A percentile compares a stretch with the other conserved stretches of the same genome.
Conservation (phyloP, 2,888 invertebrate genomes). For the Rotaria sp. region DNA sequence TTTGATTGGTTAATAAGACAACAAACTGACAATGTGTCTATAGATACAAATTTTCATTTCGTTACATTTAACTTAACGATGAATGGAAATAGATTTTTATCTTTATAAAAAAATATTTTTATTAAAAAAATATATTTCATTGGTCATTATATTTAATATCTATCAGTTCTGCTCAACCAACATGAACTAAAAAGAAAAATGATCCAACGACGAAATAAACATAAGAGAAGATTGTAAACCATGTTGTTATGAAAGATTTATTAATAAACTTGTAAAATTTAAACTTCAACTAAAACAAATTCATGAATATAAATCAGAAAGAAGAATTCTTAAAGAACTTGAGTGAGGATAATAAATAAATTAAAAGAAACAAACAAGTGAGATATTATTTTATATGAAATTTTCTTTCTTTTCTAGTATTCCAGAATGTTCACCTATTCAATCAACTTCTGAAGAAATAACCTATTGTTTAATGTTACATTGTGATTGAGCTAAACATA, state of each 20-base stretch:
- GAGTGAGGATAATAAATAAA: too few species aligned
- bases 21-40: not conserved
- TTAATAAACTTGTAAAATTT: slow-evolving; percentile 71
- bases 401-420: not conserved
- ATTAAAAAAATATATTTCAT: too few species aligned
- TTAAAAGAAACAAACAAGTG: not conserved
- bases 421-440: not conserved
- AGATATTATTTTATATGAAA: not conserved
- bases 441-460: not conserved
- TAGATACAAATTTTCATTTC: too few species aligned
- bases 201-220: not conserved
- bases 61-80: too few species aligned
- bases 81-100: too few species aligned
- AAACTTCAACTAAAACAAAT: slow-evolving; percentile 79
- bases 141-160: too few species aligned
- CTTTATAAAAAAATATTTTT: too few species aligned
- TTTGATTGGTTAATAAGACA: not conserved
- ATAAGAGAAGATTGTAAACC: slow-evolving; percentile 73
- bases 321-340: slow-evolving; percentile 63
- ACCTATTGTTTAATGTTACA: not conserved
- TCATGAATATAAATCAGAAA: slow-evolving; percentile 72
- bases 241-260: slow-evolving; percentile 77
- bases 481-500: slow-evolving; percentile 34
- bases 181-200: too few species aligned
- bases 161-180: too few species aligned